These are phyloP conservation scores for Lagorchestes hirsutus DNA, from an alignment of 2,797 vertebrate species.

Conservation along the genomic window DNA sequence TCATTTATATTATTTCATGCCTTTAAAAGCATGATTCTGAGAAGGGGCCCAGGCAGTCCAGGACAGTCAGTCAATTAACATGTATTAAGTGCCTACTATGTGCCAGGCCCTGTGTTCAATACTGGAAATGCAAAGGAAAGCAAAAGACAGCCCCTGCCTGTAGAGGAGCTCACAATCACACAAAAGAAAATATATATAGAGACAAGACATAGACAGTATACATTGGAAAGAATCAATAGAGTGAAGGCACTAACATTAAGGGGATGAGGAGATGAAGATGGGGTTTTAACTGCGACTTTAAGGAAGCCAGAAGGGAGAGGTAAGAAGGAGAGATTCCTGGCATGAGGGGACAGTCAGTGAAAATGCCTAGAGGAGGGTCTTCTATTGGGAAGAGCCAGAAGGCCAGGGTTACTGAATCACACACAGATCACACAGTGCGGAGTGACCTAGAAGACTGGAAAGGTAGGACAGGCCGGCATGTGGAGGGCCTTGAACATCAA, in stretches of 20 bases:
- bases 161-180: no score
- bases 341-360: background rate
- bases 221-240: background rate
- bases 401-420: background rate
- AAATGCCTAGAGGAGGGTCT: background rate
- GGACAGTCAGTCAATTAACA: background rate
- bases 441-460: background rate
- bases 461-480: no score
- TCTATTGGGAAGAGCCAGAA: background rate
- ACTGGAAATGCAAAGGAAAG: no score
- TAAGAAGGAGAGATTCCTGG: no score
- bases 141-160: no score
- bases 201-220: background rate
- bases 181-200: background rate
- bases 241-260: background rate
- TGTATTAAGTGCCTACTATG: background rate
- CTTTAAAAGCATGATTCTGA: background rate
- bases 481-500: background rate
- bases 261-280: background rate
- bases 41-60: background rate
- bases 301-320: background rate
- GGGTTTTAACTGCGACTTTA: background rate
- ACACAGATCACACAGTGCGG: no score
- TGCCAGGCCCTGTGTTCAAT: no score
- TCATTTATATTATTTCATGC: background rate